Percentiles rank a stretch among this genome's conserved stretches.
These are phyloP conservation scores for Leptothorax acervorum DNA, from an alignment of 2,888 invertebrate species.

Conservation along the genomic window DNA sequence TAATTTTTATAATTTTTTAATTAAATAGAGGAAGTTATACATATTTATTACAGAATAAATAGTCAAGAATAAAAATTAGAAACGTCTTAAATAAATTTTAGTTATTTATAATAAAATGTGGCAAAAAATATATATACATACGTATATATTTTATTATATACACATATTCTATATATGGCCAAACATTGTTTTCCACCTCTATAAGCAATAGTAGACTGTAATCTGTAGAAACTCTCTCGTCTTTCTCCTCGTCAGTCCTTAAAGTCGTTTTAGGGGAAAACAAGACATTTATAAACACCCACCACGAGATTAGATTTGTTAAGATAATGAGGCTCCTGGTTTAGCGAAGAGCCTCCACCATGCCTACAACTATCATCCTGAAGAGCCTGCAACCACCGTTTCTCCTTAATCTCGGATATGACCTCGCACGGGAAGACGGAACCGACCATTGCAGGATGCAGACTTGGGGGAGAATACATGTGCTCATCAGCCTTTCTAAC, in stretches of 20 bases:
- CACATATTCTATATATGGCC: background rate
- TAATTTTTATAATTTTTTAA: background rate
- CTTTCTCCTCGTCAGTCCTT: conserved; percentile 33
- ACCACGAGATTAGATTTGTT: conserved; percentile 85
- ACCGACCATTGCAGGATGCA: conserved; percentile 47
- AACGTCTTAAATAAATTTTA: background rate
- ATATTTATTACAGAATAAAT: background rate
- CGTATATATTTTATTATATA: background rate
- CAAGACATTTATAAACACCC: conserved; percentile 86
- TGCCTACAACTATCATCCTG: conserved; percentile 73
- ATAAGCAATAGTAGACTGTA: conserved; percentile 5
- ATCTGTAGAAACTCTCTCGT: conserved; percentile 28
- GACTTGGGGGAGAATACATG: conserved; percentile 52
- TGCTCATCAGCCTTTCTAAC: conserved; percentile 69
- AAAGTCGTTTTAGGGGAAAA: conserved; percentile 78
- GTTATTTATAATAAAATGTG: background rate
- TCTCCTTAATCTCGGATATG: conserved; percentile 83
- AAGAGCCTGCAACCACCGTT: conserved; percentile 79
- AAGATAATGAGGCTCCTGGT: conserved; percentile 83
- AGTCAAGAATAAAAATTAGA: background rate
- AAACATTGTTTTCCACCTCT: background rate
- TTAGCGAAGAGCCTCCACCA: conserved; percentile 71
- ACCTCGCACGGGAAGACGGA: conserved; percentile 72
- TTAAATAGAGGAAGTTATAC: background rate
- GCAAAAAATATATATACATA: too few relatives aligned